phyloP scores from a whole-genome alignment of 2,113 vertebrate genomes.

The Macrotis lagotis region DNA sequence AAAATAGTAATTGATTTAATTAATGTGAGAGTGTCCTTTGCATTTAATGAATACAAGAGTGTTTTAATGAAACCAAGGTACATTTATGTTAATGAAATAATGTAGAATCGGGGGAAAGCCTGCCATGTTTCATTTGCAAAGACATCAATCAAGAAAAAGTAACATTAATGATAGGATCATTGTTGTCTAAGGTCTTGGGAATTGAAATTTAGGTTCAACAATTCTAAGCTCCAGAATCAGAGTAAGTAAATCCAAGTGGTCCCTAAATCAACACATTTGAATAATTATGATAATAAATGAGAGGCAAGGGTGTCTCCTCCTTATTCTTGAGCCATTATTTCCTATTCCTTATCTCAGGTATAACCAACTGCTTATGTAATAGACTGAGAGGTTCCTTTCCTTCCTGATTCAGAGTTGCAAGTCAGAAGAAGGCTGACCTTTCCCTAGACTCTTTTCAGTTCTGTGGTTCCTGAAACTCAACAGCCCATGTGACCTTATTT shows the following conservation, averaged over 20 bases:
- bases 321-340: neutral
- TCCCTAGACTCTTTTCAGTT: conserved; percentile 19
- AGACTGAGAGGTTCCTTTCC: conserved; percentile 6
- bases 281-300: neutral
- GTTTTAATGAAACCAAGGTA: conserved; percentile 52
- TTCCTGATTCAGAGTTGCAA: neutral
- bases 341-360: neutral
- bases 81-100: conserved; percentile 45
- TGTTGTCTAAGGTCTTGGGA: conserved; percentile 17
- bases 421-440: neutral
- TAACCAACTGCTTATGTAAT: neutral
- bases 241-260: conserved; percentile 19
- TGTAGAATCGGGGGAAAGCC: conserved; percentile 21
- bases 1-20: neutral
- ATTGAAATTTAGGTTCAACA: conserved; percentile 16
- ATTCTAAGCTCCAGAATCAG: conserved; percentile 28
- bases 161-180: conserved; percentile 23
- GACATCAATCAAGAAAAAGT: conserved; percentile 43
- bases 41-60: conserved; percentile 38
- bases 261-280: conserved; percentile 18
- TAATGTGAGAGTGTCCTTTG: conserved; percentile 32
- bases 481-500: neutral
- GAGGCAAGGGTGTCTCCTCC: neutral
- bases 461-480: conserved; percentile 10
- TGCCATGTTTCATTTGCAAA: conserved; percentile 17